Base-by-base conservation (phyloP, 2,113 vertebrate genomes). In the Passer montanus region DNA sequence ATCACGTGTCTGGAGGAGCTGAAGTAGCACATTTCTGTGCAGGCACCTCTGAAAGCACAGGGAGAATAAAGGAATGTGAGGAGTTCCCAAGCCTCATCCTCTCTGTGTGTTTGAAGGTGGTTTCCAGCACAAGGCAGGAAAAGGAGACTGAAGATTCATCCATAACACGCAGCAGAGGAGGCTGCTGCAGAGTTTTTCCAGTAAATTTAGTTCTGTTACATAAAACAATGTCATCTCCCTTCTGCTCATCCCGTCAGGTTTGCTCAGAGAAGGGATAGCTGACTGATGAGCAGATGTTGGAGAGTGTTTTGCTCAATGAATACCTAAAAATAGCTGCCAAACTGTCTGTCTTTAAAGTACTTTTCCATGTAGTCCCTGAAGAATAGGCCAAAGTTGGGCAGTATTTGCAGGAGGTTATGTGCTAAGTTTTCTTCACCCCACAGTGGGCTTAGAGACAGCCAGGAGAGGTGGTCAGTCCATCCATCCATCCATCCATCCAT, bases 291-390 rank as follows among this genome's bases (percentile, higher is more conserved):
- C 94, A 95, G 94, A 96, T 96, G 95, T 78, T 95, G 92, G 56
- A 89, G 88, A 79, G 59, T 13, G 39, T 80, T 96, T 94, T 96
- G 93, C 94, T 95, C 88, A 66, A 95, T 67, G 89, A 93, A 94
- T 66, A 44, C 63, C 90, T 83, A 97, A 93, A 97, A 97, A 96
- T 90, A 97, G 92, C 86, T 63, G 24, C 50, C 90, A 81, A 46
- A 86, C 80, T 67, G 59, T 35, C 74, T 92, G 53, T 21, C 73
- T 93, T 77, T 43, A 70, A 97, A 97, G 95, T 92, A 95, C 80
- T 94, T 97, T 97, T 97, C 87, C 90, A 82, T 97, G 97, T 96
- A 95, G 81, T 96, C 95, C 89, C 92, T 47, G 20, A 79, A 89
- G 95, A 46, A 86, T 3, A 31, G 53, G 55, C 47, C 72, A 77